Percentiles rank a stretch among this genome's conserved stretches.
phyloP scores from a whole-genome alignment of 2,113 vertebrate genomes.

The Hippocampus mohnikei region DNA sequence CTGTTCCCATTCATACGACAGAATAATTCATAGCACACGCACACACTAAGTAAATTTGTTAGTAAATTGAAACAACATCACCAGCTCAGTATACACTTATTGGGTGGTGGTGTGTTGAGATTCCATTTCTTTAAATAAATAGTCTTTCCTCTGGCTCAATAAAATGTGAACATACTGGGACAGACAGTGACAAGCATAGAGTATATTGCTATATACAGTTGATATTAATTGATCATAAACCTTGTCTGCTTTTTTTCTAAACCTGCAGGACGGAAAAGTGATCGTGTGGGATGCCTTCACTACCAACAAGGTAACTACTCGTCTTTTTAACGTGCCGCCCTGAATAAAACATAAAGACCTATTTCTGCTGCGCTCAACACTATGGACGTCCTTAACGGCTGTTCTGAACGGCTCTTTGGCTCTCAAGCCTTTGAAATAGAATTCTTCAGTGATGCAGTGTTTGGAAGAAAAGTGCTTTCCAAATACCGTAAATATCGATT shows the following conservation, averaged over 20 bases:
- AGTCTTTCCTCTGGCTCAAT: background rate
- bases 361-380: conserved; percentile 1
- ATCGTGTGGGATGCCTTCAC: conserved; percentile 99
- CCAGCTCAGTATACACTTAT: background rate
- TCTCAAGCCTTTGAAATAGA: background rate
- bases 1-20: too few species aligned
- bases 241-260: conserved; percentile 15
- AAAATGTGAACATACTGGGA: background rate
- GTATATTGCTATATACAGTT: too few species aligned
- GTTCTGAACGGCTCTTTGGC: background rate
- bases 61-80: background rate
- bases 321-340: background rate
- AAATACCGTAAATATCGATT: background rate
- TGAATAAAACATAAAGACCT: background rate
- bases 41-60: background rate
- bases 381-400: background rate
- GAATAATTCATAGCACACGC: too few species aligned
- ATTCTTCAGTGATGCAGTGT: background rate
- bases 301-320: conserved; percentile 87
- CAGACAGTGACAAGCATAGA: background rate
- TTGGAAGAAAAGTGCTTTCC: background rate
- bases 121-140: background rate
- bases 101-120: background rate
- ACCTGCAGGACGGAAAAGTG: conserved; percentile 91
- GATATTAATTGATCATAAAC: background rate